Evolutionary conservation across 2,113 vertebrate genomes (phyloP).

Genomic region (Noctilio leporinus): DNA sequence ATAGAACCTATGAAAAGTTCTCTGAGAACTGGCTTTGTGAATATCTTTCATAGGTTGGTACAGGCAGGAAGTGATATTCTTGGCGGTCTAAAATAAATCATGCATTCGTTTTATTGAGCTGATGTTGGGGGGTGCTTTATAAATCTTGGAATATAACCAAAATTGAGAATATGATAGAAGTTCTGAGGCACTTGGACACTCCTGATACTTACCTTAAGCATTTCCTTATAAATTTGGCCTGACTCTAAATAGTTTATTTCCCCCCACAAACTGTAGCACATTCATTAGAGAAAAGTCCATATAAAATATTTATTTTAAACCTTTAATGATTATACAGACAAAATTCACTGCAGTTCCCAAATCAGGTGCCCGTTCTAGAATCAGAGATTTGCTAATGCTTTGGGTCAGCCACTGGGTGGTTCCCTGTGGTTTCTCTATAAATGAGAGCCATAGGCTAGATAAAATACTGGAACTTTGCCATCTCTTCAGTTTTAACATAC

Average conservation of each 20-base stretch:
- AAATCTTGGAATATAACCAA: not conserved
- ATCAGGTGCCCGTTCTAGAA: not conserved
- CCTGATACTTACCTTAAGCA: not conserved
- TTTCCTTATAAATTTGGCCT: not conserved
- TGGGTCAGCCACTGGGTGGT: not conserved
- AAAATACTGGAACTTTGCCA: not conserved
- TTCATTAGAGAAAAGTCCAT: not conserved
- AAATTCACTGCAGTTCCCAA: not conserved
- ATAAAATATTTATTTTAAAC: conserved; percentile 37
- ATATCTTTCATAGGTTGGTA: conserved; percentile 1
- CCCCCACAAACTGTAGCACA: not conserved
- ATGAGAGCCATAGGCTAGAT: not conserved
- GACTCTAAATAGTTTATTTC: not conserved
- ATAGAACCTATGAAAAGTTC: conserved; percentile 40
- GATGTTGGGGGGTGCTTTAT: not conserved
- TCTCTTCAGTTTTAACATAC: not conserved
- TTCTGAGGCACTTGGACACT: not conserved
- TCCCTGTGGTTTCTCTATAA: not conserved
- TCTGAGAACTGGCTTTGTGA: conserved; percentile 26
- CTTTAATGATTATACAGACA: not conserved
- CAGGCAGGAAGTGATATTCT: not conserved
- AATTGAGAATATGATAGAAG: not conserved
- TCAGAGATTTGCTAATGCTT: not conserved
- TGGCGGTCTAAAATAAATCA: not conserved
- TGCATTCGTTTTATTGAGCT: not conserved